Base-by-base conservation (phyloP, 1,140 invertebrate genomes). In the Drosophila nigrodunni region DNA sequence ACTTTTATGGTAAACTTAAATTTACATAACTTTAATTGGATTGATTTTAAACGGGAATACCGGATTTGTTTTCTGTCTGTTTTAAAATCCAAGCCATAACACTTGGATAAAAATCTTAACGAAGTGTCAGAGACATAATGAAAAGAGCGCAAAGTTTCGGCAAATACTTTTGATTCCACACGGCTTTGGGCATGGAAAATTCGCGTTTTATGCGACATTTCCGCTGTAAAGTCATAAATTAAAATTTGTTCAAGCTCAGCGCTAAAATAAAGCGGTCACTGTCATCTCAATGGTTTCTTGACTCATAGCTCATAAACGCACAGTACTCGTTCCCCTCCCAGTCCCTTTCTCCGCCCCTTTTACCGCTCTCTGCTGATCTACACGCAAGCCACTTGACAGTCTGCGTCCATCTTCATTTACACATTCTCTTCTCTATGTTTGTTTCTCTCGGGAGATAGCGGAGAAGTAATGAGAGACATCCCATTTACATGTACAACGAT, bases 131-230 rank as follows among this genome's bases (percentile, higher is more conserved):
- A 57, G 11, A 50, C 7, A 25, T 30, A 11, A 25, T 30, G 11
- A 4, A 50, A 37, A 39, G 50, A 55, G 52, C 11, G 35, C 7
- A 6, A 55, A 57, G 15, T 68, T 69, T 41, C 55, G 72, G 62
- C 74, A 80, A 49, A 74, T 70, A 70, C 82, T 86, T 86, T 86
- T 86, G 82, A 87, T 86, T 81, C 70, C 37, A 47, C 69, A 30
- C 25, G 25, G 18, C 61, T 58, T 82, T 54, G 25, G 11, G 57
- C 13, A 35, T 44, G 62, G 50, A 55, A 65, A 65, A 65, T 86
- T 90, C 68, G 58, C 78, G 86, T 86, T 89, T 89, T 89, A 89
- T 81, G 86, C 86, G 85, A 77, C 85, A 89, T 89, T 89, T 89
- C 85, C 85, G 85, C 74, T 85, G 68, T 43, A 54, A 82, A 21